Base-by-base conservation (phyloP, 2,113 vertebrate species). In the Xenus cinereus region DNA sequence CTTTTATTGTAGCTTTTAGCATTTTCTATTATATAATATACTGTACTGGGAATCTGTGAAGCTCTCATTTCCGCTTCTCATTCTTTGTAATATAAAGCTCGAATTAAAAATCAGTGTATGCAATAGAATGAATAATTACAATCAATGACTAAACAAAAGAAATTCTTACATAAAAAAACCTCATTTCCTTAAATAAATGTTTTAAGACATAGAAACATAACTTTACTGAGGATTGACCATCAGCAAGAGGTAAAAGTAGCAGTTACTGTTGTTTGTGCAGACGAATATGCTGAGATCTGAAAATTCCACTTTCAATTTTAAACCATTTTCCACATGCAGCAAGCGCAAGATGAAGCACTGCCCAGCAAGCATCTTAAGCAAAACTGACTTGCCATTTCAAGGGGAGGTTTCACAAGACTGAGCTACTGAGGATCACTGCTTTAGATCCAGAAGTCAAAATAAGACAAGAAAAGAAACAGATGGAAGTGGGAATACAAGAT, bases 291-390 rank as follows among this genome's bases (percentile, higher is more conserved):
- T 24, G 27, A 69, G n/a, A 84, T 45, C 30, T 84, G 60, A 82
- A 91, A 93, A 89, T 33, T 39, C 23, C 59, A 32, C 37, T 67
- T 97, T 24, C n/a, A 89, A 60, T 82, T 91, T 93, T 68, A 82
- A 79, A 32, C 35, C 4, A 27, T 90, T 67, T 91, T 75, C 56
- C 3, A 4, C 41, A 67, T 28, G 19, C 51, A 78, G 43, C 46
- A 71, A 74, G 73, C 66, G 41, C n/a, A 80, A 84, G 46, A 57
- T 30, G 37, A 84, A 93, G 45, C 68, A 84, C 51, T 87, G 63
- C 76, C 76, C 60, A 73, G 50, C n/a, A 84, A 95, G 87, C 77
- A 89, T 50, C 87, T 54, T 59, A 78, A 84, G 81, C 84, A 95
- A 93, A 94, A 93, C 48, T 63, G 46, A 72, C 60, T 82, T 82